Evolutionary conservation across 2,113 vertebrate genomes (phyloP).

Genomic region (Dromiciops gliroides): DNA sequence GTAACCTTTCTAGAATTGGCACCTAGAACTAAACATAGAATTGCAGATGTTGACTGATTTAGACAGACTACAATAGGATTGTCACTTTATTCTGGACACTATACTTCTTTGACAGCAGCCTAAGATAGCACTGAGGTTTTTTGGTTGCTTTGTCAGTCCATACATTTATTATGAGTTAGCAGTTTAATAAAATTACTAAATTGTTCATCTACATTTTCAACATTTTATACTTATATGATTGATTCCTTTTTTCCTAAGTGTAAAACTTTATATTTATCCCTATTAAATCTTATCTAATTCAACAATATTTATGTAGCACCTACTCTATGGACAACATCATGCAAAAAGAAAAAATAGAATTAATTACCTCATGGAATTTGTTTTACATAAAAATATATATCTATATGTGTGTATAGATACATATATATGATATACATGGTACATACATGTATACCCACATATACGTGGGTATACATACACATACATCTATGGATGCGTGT

Average conservation of each 20-base stretch:
- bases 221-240: neutral
- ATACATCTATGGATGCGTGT: no score
- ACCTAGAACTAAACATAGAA: neutral
- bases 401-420: no score
- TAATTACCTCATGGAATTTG: neutral
- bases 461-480: no score
- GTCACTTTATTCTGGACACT: neutral
- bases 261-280: neutral
- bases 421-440: neutral
- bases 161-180: neutral
- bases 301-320: neutral
- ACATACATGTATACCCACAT: no score
- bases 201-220: neutral
- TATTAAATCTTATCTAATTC: neutral
- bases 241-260: neutral
- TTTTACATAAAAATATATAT: neutral
- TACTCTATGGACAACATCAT: neutral
- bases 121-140: neutral
- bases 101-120: neutral
- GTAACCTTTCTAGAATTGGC: neutral
- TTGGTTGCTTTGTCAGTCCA: neutral
- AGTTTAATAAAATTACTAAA: neutral
- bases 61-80: neutral
- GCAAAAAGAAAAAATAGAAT: neutral
- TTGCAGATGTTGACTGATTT: neutral